Conservation (phyloP, 64 coral and sea anemone species). For the Acropora tenuis region DNA sequence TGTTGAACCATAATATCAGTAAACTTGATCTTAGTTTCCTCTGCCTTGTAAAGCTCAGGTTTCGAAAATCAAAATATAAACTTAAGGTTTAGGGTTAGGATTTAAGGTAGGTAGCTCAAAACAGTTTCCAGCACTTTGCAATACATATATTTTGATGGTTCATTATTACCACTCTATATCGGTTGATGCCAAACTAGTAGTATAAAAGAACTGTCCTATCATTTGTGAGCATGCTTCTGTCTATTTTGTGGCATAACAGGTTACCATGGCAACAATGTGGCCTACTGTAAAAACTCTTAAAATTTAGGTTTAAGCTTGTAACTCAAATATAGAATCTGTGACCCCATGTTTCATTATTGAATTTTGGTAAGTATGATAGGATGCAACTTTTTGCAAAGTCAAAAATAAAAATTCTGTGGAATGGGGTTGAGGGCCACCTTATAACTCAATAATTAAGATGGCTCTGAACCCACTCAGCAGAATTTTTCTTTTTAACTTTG, state of each 20-base stretch:
- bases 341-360: not conserved
- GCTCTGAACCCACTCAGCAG: not conserved
- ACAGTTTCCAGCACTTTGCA: too few species aligned
- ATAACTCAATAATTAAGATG: not conserved
- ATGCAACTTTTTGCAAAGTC: not conserved
- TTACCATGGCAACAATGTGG: not conserved
- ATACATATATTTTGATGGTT: too few species aligned
- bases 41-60: too few species aligned
- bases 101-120: too few species aligned
- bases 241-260: not conserved
- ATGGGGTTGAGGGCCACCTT: not conserved
- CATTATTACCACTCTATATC: not conserved
- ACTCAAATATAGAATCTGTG: not conserved
- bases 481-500: too few species aligned
- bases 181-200: not conserved
- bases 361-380: not conserved
- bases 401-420: not conserved
- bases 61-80: too few species aligned
- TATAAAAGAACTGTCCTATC: not conserved
- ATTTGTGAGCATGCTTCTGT: not conserved
- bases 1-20: too few species aligned
- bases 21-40: too few species aligned
- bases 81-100: too few species aligned
- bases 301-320: not conserved
- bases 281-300: not conserved